Percentiles rank a stretch among this genome's conserved stretches.
Conservation (phyloP, 2,888 invertebrate species). For the Nomada fabriciana region DNA sequence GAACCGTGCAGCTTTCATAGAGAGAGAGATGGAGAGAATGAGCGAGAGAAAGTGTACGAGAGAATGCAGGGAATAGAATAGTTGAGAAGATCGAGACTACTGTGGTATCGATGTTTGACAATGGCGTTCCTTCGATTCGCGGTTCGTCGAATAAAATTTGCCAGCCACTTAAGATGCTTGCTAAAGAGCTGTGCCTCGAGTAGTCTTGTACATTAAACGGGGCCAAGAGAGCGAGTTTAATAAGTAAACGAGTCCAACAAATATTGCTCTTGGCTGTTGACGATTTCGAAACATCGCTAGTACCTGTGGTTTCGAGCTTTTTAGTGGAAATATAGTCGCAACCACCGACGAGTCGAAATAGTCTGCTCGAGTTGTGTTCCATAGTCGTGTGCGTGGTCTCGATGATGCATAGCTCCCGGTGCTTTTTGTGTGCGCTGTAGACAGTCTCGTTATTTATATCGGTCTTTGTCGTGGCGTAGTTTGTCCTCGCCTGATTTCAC, state of each 20-base stretch:
- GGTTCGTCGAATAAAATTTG: background rate
- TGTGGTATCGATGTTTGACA: background rate
- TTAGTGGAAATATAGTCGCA: conserved; percentile 11
- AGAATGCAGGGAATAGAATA: conserved; percentile 28
- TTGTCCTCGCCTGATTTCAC: conserved; percentile 31
- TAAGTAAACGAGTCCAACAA: background rate
- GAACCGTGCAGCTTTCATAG: conserved; percentile 49
- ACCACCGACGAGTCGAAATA: conserved; percentile 30
- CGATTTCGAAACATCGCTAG: background rate
- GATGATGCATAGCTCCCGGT: conserved; percentile 59
- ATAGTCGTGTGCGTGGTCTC: conserved; percentile 57
- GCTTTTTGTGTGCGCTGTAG: conserved; percentile 68
- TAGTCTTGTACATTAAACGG: background rate
- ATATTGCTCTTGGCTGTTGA: background rate
- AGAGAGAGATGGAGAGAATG: conserved; percentile 34
- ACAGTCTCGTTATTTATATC: conserved; percentile 49
- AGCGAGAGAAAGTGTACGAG: conserved; percentile 21
- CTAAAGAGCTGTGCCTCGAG: background rate
- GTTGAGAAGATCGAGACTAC: conserved; percentile 27
- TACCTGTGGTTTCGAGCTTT: conserved; percentile 17
- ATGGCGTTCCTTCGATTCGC: background rate
- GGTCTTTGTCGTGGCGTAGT: conserved; percentile 51
- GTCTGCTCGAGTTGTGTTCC: conserved; percentile 48
- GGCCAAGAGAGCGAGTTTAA: background rate
- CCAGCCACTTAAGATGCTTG: background rate